Conservation (phyloP, 2,113 vertebrate genomes). For the Etheostoma cragini region DNA sequence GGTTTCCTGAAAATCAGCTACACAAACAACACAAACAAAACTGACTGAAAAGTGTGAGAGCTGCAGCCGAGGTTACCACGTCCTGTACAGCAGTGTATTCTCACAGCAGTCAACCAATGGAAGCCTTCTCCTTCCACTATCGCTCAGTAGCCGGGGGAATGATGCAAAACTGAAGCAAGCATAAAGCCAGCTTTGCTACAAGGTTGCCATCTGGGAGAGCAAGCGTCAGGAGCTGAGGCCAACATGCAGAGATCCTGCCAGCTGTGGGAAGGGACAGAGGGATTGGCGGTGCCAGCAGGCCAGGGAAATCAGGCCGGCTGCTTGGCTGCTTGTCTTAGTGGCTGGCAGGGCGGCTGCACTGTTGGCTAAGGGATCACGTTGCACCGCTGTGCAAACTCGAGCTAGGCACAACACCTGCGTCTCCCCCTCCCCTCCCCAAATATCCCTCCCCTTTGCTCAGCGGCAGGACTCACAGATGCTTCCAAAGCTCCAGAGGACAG, state of each 20-base stretch:
- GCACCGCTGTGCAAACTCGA: conserved; percentile 67
- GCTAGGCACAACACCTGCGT: conserved; percentile 70
- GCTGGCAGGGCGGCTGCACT: conserved; percentile 54
- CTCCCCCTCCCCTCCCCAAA: not conserved
- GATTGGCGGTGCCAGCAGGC: conserved; percentile 41
- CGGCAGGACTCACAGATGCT: conserved; percentile 71
- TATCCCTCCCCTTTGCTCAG: conserved; percentile 26
- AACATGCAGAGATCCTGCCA: conserved; percentile 60
- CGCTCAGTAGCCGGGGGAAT: conserved; percentile 40
- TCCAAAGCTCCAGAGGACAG: conserved; percentile 69
- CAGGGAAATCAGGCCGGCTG: conserved; percentile 65
- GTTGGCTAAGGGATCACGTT: conserved; percentile 65
- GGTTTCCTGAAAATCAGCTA: conserved; percentile 33
- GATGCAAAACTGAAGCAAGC: conserved; percentile 68
- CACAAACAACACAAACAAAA: conserved; percentile 28
- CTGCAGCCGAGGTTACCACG: conserved; percentile 40
- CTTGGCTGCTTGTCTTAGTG: conserved; percentile 53
- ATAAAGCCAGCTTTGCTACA: conserved; percentile 56
- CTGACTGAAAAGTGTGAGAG: conserved; percentile 28
- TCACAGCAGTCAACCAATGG: conserved; percentile 4
- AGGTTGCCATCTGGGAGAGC: conserved; percentile 66
- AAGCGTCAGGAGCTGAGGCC: conserved; percentile 60
- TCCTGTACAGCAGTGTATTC: conserved; percentile 22
- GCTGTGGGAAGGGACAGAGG: conserved; percentile 52
- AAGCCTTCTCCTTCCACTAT: conserved; percentile 20